Evolutionary conservation across 1,140 invertebrate species (phyloP), one percentile per base, ranked within the genome.

Genomic region (Bombyx mandarina): DNA sequence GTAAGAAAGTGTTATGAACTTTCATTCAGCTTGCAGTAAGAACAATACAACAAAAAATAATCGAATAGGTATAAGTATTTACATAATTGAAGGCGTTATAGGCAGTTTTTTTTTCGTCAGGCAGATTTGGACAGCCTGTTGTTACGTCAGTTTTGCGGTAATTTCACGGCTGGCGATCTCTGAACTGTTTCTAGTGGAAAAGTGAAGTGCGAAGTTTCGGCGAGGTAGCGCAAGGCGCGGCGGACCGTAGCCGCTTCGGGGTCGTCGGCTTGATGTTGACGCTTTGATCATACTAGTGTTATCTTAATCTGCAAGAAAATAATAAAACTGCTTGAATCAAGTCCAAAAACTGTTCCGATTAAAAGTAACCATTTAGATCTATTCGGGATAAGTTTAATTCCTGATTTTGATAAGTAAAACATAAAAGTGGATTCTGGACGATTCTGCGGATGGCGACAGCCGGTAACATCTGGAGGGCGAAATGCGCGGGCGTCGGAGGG

Each of bases 121-220:
- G 67, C 65, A 68, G 63, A 60, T 52, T 52, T 43, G 67, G 67
- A 75, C 63, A 65, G 57, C 46, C 60, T 7, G 61, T 71, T 63
- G 69, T 75, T 71, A 69, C 80, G 79, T 86, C 80, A 85, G 76
- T 75, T 82, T 81, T 78, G 77, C 75, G 74, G 76, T 76, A 79
- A 86, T 85, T 86, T 86, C 82, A 86, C 83, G 83, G 80, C 62
- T 76, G 58, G 67, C 71, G 79, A 69, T 64, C 63, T 73, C 75
- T 80, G 66, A 71, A 74, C 71, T 72, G 64, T 82, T 86, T 77
- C 79, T 82, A 75, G 80, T 81, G 72, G 79, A 81, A 84, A 84
- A 83, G 83, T 82, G 82, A 84, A 86, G 82, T 85, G 83, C 83
- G 71, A 85, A 86, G 83, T 82, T 87, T 87, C 78, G 80, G 83